Evolutionary conservation across 1,140 invertebrate genomes (phyloP), one percentile per base, ranked within the genome.

Genomic region (Asbolus verrucosus): DNA sequence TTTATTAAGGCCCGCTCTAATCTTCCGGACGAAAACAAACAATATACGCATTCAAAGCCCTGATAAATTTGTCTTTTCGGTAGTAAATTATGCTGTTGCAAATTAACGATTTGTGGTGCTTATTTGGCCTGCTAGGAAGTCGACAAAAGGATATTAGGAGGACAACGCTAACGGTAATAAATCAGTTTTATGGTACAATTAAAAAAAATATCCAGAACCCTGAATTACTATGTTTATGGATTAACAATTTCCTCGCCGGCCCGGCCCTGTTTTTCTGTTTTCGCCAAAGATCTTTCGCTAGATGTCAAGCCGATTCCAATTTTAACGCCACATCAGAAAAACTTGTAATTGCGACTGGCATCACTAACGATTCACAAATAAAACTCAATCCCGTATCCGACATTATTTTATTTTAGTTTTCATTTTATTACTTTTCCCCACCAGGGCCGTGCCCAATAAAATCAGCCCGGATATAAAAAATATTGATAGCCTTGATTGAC

Each of bases 151-250:
- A 43, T 43, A 43, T 43, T 43, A 43, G 15, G 39, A 43, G 39
- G 39, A 43, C 39, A 43, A 43, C 39, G 39, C 39, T 43, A 36
- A 36, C 33, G 33, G 33, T 18, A 43, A 43, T 54, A 54, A 54
- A 54, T 54, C 46, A 54, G 18, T 54, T 54, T 54, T 54, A 54
- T 54, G 21, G 24, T 14, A 54, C 46, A 31, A 54, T 30, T 54
- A 31, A 54, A 54, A 54, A 54, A 54, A 54, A 54, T 54, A 54
- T 54, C 46, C 21, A 27, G 18, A 21, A 50, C 18, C 46, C 21
- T 9, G 46, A 54, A 54, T 54, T 24, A 54, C 46, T 54, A 54
- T 54, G 46, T 54, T 54, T 54, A 54, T 50, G 46, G 46, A 54
- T 54, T 54, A 54, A 54, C 46, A 31, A 54, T 50, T 50, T 50